Evolutionary conservation across 2,888 invertebrate genomes (phyloP).

Genomic region (Nomada lathburiana): DNA sequence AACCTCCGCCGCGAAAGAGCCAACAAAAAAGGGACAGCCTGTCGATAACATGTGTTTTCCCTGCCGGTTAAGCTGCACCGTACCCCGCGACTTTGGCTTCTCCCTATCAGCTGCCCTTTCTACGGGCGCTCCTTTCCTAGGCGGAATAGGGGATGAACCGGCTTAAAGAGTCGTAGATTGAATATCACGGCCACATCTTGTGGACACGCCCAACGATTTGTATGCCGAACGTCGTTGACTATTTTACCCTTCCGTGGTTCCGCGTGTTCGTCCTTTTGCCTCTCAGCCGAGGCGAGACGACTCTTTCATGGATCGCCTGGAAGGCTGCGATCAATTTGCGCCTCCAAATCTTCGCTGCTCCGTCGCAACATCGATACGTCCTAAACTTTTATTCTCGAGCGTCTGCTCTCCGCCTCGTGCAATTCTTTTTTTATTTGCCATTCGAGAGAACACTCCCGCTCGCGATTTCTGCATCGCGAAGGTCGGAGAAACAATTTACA

Average conservation of each 20-base stretch:
- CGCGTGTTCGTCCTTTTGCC: not conserved
- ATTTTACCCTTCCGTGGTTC: slow-evolving; percentile 56
- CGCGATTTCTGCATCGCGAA: slow-evolving; percentile 48
- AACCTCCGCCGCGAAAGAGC: slow-evolving; percentile 55
- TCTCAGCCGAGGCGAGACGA: not conserved
- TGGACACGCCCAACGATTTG: slow-evolving; percentile 64
- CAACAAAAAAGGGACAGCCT: slow-evolving; percentile 63
- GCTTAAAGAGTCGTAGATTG: slow-evolving; percentile 71
- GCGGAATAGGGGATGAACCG: slow-evolving; percentile 59
- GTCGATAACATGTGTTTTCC: slow-evolving; percentile 77
- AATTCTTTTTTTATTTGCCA: not conserved
- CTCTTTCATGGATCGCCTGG: not conserved
- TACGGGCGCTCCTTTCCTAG: slow-evolving; percentile 53
- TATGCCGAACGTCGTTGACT: slow-evolving; percentile 66
- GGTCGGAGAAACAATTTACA: slow-evolving; percentile 46
- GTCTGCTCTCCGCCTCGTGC: not conserved
- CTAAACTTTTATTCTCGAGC: not conserved
- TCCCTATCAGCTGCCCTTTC: slow-evolving; percentile 44
- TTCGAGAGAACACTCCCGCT: not conserved
- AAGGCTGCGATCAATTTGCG: not conserved
- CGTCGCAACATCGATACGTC: not conserved
- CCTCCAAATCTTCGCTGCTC: slow-evolving; percentile 12
- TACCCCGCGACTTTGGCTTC: slow-evolving; percentile 2
- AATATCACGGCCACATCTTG: slow-evolving; percentile 58
- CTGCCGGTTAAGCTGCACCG: slow-evolving; percentile 50